Base-by-base conservation (phyloP, 2,888 invertebrate genomes). In the Cataglyphis albicans region DNA sequence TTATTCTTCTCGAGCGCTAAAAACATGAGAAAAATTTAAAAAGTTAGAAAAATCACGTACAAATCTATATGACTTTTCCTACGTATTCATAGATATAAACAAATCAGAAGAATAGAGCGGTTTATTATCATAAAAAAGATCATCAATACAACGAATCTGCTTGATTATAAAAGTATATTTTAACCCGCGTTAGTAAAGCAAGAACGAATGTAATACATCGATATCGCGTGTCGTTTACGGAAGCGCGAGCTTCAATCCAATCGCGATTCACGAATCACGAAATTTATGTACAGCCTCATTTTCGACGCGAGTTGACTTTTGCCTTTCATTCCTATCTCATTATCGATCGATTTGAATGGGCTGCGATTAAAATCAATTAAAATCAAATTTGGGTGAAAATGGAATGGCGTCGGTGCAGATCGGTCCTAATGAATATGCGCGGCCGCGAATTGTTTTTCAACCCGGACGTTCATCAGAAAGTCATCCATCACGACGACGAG, bases 281-380 rank as follows among this genome's bases (percentile, higher is more conserved):
- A 35, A 3, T 32, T 48, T 25, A 29, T 67, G 6, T 15, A 55
- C 21, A 35, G 32, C 9, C 32, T 55, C 55, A 32, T 72, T 70
- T 72, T 15, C 15, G 15, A n/a, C 9, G 9, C 48, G 18, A 3
- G 38, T 3, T 38, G 38, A 38, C 38, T 25, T 29, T 72, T 18
- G 57, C 18, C 72, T 38, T 72, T 57, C 57, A 6, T 32, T 7
- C n/a, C 6, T 25, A 7, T 25, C 72, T 72, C 55, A 57, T 72
- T 57, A 72, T 59, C 57, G 25, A 57, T 18, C 59, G 57, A 59
- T 25, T 29, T 1, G 25, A 72, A 72, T 29, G 18, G 15, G 57
- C 10, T 18, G 25, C 57, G 57, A 72, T 72, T 38, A 72, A 72
- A 72, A 59, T 72, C 72, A 72, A 72, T 72, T 38, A 72, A 72